phyloP scores from a whole-genome alignment of 2,113 vertebrate species.

The Pteruthius melanotis region DNA sequence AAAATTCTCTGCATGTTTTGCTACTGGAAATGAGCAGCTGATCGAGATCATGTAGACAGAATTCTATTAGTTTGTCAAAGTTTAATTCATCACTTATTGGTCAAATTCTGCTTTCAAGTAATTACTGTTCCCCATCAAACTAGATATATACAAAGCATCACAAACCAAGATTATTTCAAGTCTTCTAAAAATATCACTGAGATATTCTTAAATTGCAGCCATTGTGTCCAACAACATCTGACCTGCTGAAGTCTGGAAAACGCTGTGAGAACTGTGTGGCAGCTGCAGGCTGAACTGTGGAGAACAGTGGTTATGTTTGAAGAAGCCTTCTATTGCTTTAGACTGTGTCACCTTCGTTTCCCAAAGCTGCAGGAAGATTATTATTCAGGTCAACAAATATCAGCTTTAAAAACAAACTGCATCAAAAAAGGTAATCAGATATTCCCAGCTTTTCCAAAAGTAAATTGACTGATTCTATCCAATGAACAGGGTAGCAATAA shows the following conservation, averaged over 20 bases:
- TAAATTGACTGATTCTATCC: background rate
- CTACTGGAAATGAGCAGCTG: background rate
- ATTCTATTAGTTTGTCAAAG: background rate
- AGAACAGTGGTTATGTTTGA: conserved; percentile 70
- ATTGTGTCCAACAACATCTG: background rate
- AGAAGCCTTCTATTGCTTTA: conserved; percentile 90
- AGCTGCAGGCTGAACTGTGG: conserved; percentile 83
- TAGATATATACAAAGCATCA: background rate
- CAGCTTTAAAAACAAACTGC: background rate
- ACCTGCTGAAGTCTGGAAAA: conserved; percentile 80
- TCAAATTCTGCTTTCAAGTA: background rate
- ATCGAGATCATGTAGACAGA: background rate
- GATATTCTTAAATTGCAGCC: background rate
- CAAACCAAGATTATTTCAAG: background rate
- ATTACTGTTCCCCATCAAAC: background rate
- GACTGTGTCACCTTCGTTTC: conserved; percentile 92
- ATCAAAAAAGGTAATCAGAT: background rate
- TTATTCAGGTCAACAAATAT: background rate
- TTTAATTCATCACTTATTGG: background rate
- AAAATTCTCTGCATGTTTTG: background rate
- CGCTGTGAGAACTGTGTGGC: conserved; percentile 72
- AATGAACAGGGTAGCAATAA: background rate
- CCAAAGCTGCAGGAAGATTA: conserved; percentile 82
- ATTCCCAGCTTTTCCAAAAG: background rate
- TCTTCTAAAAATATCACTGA: background rate